Base-by-base conservation (phyloP, 2,797 vertebrate genomes). In the Lepilemur septentrionalis region DNA sequence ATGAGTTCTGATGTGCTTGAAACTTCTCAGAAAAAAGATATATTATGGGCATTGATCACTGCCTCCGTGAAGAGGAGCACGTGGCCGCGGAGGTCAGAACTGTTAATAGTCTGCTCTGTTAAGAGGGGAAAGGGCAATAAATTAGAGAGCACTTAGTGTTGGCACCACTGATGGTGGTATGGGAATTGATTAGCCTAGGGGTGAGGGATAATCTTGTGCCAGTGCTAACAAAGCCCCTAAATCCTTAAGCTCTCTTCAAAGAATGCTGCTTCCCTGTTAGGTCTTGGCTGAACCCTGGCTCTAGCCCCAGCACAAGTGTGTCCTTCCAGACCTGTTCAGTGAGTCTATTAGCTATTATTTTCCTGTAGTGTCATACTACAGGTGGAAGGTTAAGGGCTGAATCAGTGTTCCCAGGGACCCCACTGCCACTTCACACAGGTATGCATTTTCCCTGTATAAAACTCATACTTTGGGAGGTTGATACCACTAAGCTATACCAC, bases 1-100 rank as follows among this genome's bases (percentile, higher is more conserved):
- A 92, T 97, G 90, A 94, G 69, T 83, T 91, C 57, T 46, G 38
- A 91, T 79, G 79, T 93, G 38, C 80, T 90, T 63, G 95, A 83
- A 85, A 86, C 52, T 83, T 89, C 79, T 89, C 73, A 4, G 87
- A 84, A 81, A 79, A 87, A 76, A 97, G 67, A 63, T 50, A 7
- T 22, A 59, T 79, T 70, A 48, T 35, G 59, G 52, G 32, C 59
- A 95, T 72, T 25, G 79, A 89, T 96, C 18, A 10, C 15, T 43
- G 32, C 72, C 38, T 63, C 75, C 10, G 35, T 48, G 75, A 89
- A 87, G 75, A 89, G 86, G 35, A 65, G 4, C 73, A 38, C 0
- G 2, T 70, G 94, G 28, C 59, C 65, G 5, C 0, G 0, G 30
- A 89, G 91, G 84, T 94, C 76, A 79, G 78, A 57, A 82, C 63